These are phyloP conservation scores for Tenualosa ilisha DNA, from an alignment of 2,797 vertebrate species.

Conservation along the genomic window DNA sequence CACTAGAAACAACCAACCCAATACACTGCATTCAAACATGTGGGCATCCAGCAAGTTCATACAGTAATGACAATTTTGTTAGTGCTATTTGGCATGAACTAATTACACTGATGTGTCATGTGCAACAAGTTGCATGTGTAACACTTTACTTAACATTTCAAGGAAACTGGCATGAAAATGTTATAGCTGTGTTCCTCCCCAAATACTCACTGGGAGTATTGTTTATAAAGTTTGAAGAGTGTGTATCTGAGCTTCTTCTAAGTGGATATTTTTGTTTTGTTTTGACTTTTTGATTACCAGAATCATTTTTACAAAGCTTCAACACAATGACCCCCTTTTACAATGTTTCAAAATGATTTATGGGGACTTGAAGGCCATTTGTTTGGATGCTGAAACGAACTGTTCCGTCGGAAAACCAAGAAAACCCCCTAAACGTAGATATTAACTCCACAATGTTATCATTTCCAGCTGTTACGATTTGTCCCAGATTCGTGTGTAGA, in stretches of 20 bases:
- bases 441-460: slow-evolving; percentile 36
- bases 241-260: slow-evolving; percentile 1
- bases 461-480: slow-evolving; percentile 27
- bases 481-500: slow-evolving; percentile 39
- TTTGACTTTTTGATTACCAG: slow-evolving; percentile 24
- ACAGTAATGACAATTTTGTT: not conserved
- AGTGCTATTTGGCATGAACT: slow-evolving; percentile 7
- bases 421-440: not conserved
- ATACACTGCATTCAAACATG: not conserved
- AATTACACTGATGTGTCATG: slow-evolving; percentile 18
- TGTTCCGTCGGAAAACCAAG: slow-evolving; percentile 6
- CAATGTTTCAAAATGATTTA: slow-evolving; percentile 16
- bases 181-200: not conserved
- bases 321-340: slow-evolving; percentile 11
- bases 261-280: slow-evolving; percentile 26
- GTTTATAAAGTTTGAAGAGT: not conserved
- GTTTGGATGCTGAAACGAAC: slow-evolving; percentile 22
- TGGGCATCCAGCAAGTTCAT: not conserved
- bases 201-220: not conserved
- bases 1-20: not conserved
- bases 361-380: slow-evolving; percentile 22
- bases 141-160: not conserved
- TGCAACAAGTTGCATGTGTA: not conserved
- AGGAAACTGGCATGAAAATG: slow-evolving; percentile 17
- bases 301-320: not conserved